These are phyloP conservation scores for Ptilonorhynchus violaceus DNA, from an alignment of 2,113 vertebrate species.

Conservation along the genomic window DNA sequence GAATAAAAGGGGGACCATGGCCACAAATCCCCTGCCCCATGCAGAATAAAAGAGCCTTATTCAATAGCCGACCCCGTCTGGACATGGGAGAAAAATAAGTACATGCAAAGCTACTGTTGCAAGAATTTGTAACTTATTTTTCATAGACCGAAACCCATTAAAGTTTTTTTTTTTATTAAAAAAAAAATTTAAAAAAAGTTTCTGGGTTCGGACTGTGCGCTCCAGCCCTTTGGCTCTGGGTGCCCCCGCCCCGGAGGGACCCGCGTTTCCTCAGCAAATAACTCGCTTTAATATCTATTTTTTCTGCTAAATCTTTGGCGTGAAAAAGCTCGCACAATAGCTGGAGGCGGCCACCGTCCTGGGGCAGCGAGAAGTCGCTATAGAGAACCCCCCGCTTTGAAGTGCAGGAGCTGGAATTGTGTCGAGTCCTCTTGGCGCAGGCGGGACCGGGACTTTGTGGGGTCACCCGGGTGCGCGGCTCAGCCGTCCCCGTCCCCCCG, in stretches of 20 bases:
- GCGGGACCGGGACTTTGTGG: background rate
- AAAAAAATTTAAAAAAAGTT: background rate
- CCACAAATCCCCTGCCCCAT: constrained; percentile 92
- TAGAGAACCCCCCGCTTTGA: constrained; percentile 35
- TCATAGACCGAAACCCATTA: constrained; percentile 61
- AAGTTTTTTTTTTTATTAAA: background rate
- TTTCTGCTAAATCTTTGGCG: constrained; percentile 32
- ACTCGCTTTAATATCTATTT: constrained; percentile 11
- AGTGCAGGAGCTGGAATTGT: constrained; percentile 22
- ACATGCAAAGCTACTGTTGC: constrained; percentile 90
- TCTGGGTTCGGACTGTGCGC: background rate
- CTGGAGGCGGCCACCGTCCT: constrained; percentile 7
- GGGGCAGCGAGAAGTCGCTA: constrained; percentile 59
- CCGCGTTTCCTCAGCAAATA: background rate
- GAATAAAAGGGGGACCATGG: constrained; percentile 91
- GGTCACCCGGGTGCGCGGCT: background rate
- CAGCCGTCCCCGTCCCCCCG: background rate
- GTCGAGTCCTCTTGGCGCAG: background rate
- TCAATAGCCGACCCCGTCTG: constrained; percentile 89
- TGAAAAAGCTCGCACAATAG: constrained; percentile 36
- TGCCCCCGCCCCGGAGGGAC: background rate
- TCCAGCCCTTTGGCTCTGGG: background rate
- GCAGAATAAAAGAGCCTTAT: constrained; percentile 93
- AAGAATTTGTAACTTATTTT: constrained; percentile 81
- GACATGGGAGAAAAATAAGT: constrained; percentile 82